A percentile compares a stretch with the other conserved stretches of the same genome.
phyloP scores from a whole-genome alignment of 92 coral and sea anemone genomes.

The Actinernus sp. region DNA sequence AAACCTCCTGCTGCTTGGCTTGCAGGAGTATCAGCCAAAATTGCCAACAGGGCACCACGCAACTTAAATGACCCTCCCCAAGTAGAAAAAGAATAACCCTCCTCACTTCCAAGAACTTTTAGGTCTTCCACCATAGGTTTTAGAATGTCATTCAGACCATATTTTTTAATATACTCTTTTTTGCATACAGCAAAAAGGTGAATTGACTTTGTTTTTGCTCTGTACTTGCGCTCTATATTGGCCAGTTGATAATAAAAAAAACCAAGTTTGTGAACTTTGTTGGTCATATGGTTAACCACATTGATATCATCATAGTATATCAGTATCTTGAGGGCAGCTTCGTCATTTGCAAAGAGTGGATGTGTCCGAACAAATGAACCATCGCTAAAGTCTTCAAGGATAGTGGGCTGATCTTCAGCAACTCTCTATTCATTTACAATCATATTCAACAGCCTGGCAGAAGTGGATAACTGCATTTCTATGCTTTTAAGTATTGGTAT shows the following conservation, averaged over 20 bases:
- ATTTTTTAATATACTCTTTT: constrained; percentile 14
- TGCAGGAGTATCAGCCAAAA: constrained; percentile 60
- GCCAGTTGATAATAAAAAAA: constrained; percentile 55
- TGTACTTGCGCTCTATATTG: constrained; percentile 10
- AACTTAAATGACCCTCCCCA: constrained; percentile 16
- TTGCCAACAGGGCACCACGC: constrained; percentile 22
- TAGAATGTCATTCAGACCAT: constrained; percentile 42
- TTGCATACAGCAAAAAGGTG: constrained; percentile 41
- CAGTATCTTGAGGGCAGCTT: constrained; percentile 10
- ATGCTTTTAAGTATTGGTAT: constrained; percentile 35
- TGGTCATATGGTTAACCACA: constrained; percentile 26
- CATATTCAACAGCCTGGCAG: constrained; percentile 16
- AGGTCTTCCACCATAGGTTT: constrained; percentile 46
- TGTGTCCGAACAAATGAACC: constrained; percentile 17
- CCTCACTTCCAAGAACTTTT: constrained; percentile 11
- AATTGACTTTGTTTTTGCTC: constrained; percentile 37
- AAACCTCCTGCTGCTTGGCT: constrained; percentile 44
- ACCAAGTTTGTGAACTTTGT: constrained; percentile 33
- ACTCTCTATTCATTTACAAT: constrained; percentile 18
- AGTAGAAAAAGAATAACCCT: constrained; percentile 28
- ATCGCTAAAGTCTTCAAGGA: constrained; percentile 25
- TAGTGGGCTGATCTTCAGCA: too few relatives aligned
- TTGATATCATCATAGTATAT: constrained; percentile 64
- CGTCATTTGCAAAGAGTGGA: constrained; percentile 33
- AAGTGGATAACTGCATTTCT: constrained; percentile 23